These are phyloP conservation scores for Ceratotherium simum DNA, from an alignment of 2,113 vertebrate genomes.

Conservation along the genomic window DNA sequence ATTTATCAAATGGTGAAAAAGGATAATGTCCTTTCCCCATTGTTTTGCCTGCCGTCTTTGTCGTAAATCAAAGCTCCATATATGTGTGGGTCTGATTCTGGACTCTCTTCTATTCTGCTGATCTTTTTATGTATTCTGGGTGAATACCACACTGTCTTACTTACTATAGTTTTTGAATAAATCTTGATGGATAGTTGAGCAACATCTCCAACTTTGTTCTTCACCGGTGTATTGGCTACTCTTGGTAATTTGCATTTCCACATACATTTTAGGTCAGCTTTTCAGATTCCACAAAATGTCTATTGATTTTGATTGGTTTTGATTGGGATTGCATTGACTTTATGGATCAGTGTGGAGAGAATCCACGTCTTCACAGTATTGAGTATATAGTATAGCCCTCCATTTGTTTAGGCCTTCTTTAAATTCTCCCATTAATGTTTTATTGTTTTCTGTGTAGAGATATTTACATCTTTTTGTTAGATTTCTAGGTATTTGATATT, in stretches of 20 bases:
- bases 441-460: not conserved
- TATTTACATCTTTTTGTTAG: not conserved
- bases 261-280: not conserved
- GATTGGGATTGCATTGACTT: not conserved
- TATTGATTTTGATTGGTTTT: not conserved
- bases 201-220: not conserved
- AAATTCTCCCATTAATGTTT: not conserved
- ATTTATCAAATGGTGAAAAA: not conserved
- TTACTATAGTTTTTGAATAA: not conserved
- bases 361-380: accelerated
- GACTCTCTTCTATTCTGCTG: not conserved
- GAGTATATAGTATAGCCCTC: accelerated
- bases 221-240: accelerated
- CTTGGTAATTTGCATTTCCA: not conserved
- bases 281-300: not conserved
- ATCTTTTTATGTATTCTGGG: not conserved
- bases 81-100: no score
- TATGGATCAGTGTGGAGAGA: not conserved
- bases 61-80: not conserved
- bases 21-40: not conserved
- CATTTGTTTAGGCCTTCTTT: not conserved
- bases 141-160: not conserved
- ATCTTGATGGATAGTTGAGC: not conserved
- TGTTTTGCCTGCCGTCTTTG: accelerated
- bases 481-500: not conserved